Evolutionary conservation across 2,888 invertebrate genomes (phyloP).

Genomic region (Brachycybe producta): DNA sequence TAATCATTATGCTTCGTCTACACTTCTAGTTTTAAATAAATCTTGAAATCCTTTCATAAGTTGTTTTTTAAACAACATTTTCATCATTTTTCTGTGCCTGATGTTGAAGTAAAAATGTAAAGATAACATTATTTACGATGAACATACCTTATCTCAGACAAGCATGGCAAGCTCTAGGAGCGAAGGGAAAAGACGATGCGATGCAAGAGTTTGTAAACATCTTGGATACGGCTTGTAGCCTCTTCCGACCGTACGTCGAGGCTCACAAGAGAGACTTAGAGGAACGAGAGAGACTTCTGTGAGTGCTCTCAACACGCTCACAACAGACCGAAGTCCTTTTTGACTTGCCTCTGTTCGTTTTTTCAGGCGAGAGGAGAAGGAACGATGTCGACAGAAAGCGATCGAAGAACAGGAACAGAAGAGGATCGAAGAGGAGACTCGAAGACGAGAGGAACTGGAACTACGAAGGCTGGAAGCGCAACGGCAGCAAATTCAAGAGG

Average conservation of each 20-base stretch:
- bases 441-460: conserved; percentile 69
- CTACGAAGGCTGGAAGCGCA: conserved; percentile 41
- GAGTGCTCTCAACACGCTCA: conserved; percentile 28
- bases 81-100: no score
- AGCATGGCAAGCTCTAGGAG: conserved; percentile 86
- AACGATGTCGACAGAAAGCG: neutral
- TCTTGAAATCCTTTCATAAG: no score
- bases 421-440: conserved; percentile 26
- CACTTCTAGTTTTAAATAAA: no score
- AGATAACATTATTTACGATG: no score
- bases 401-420: conserved; percentile 8
- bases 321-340: neutral
- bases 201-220: conserved; percentile 84
- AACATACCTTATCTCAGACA: no score
- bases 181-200: conserved; percentile 70
- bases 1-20: no score
- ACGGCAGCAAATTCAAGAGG: conserved; percentile 71
- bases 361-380: conserved; percentile 9
- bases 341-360: neutral
- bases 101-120: no score
- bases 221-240: conserved; percentile 71
- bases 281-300: conserved; percentile 54
- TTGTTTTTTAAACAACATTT: no score
- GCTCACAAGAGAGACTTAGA: conserved; percentile 80
- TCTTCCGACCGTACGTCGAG: conserved; percentile 79